Percentiles rank a stretch among this genome's conserved stretches.
These are phyloP conservation scores for Muntiacus muntjak DNA, from an alignment of 2,113 vertebrate species.

Conservation along the genomic window DNA sequence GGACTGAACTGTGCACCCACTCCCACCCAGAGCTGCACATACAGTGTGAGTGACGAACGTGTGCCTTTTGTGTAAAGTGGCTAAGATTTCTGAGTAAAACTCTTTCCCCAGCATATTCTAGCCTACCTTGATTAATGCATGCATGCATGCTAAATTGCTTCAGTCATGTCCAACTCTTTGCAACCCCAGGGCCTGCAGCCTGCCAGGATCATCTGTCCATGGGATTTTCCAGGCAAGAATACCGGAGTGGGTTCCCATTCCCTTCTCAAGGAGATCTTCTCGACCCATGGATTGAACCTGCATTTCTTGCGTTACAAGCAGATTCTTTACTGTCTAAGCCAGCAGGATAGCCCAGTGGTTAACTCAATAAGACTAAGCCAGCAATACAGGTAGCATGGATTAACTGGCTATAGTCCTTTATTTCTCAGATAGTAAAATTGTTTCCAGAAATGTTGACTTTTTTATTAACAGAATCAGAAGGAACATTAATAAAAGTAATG, in stretches of 20 bases:
- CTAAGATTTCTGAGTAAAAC: background rate
- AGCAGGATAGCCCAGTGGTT: background rate
- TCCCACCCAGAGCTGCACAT: background rate
- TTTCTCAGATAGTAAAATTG: background rate
- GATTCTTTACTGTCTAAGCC: background rate
- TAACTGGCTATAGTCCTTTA: background rate
- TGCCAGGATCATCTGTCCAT: background rate
- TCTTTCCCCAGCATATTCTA: background rate
- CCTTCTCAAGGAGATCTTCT: background rate
- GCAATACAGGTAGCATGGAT: background rate
- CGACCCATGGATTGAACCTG: rapidly evolving
- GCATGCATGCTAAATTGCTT: background rate
- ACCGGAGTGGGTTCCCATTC: background rate
- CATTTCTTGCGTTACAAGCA: background rate
- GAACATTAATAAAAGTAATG: background rate
- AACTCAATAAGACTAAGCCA: background rate
- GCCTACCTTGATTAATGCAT: background rate
- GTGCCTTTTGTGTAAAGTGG: background rate
- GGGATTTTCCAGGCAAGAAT: background rate
- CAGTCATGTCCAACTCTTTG: background rate
- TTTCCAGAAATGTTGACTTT: background rate
- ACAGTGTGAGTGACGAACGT: background rate
- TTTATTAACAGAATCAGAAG: background rate
- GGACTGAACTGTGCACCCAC: background rate
- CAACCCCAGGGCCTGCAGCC: background rate